These are phyloP conservation scores for Spheniscus humboldti DNA, from an alignment of 2,797 vertebrate species.

Conservation along the genomic window DNA sequence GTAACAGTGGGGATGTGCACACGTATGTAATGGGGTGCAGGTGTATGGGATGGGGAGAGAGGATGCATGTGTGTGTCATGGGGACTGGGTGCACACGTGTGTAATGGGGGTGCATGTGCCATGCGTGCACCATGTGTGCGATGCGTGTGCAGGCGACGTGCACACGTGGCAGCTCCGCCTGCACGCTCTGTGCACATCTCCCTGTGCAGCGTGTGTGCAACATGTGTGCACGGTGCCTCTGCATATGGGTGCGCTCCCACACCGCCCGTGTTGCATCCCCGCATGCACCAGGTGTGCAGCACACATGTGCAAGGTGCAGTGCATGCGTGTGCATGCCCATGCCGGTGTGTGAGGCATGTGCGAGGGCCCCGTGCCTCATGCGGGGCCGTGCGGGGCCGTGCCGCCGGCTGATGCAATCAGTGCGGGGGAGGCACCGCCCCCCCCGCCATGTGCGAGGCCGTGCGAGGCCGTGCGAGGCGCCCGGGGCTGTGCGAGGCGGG, in stretches of 20 bases:
- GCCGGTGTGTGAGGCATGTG: not conserved
- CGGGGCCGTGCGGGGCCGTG: not conserved
- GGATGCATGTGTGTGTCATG: no score
- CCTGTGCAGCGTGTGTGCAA: not conserved
- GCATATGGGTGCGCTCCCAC: not conserved
- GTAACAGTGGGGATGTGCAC: not conserved
- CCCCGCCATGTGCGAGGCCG: not conserved
- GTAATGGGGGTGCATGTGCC: not conserved
- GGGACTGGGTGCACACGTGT: not conserved
- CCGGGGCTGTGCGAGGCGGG: not conserved
- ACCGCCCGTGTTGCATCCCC: not conserved
- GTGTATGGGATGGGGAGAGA: not conserved
- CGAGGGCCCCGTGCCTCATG: not conserved
- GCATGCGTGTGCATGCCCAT: not conserved
- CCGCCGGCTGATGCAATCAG: not conserved
- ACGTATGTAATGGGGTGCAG: not conserved
- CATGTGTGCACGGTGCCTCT: not conserved
- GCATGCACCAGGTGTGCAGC: not conserved
- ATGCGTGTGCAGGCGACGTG: not conserved
- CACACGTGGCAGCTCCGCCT: not conserved
- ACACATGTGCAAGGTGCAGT: not conserved
- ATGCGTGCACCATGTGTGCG: no score
- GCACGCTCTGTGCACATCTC: fast-evolving
- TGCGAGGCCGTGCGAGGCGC: not conserved
- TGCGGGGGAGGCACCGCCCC: not conserved